Evolutionary conservation across 1,140 invertebrate species (phyloP), one percentile per base, ranked within the genome.

Genomic region (Magallana ariakensis): DNA sequence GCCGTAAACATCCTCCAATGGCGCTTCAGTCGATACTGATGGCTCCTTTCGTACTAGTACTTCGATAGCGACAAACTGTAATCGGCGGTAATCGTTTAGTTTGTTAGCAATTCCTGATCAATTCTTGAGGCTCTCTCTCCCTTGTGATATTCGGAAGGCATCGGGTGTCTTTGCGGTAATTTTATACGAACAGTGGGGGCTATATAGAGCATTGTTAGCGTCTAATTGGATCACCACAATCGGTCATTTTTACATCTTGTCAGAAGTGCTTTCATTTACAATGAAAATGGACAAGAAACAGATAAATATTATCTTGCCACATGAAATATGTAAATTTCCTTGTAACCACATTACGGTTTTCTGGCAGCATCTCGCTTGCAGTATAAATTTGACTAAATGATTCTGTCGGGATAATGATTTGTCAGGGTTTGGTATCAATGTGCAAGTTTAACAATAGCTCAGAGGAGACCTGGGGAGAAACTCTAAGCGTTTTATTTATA

Each of bases 221-320:
- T 11, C 56, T 84, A 84, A 84, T 84, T 84, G 16, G 55, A 84
- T 84, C 19, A 33, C 26, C 54, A 56, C 82, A 33, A 57, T 57
- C 54, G n/a, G 53, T 46, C 55, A 60, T 46, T 60, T 84, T 84
- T 84, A 84, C 82, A 84, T 84, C 82, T 84, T 84, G 82, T 84
- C 82, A 84, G 55, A 84, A 84, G 15, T 58, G 13, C 55, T 84
- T 84, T 84, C 82, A 57, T 56, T 57, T 60, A 60, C 55, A 84
- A 84, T 84, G 82, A 84, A 84, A 84, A 84, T 56, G 82, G 82
- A 84, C 82, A 84, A 84, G 82, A 84, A 84, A 84, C 82, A 84
- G 82, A 84, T 84, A 84, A 58, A 84, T 84, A 60, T 84, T 58
- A 84, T 58, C 55, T 60, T 84, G 82, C 26, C 57, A 60, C 26